Evolutionary conservation across 2,888 invertebrate genomes (phyloP).

Genomic region (Camponotus fellah): DNA sequence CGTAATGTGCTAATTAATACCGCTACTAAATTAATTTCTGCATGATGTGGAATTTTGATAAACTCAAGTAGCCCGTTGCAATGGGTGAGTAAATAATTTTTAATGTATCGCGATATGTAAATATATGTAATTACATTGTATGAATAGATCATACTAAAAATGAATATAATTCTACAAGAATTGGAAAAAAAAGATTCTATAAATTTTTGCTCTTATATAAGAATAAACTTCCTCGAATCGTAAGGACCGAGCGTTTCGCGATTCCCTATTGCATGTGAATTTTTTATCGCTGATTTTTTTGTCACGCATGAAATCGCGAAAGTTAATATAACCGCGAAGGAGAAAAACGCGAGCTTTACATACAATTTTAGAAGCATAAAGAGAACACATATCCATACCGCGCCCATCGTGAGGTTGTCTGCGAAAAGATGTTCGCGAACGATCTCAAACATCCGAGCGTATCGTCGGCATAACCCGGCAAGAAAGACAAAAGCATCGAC

Average conservation of each 20-base stretch:
- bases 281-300: conserved; percentile 10
- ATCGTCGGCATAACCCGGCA: conserved; percentile 76
- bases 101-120: background rate
- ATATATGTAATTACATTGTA: conserved; percentile 15
- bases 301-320: conserved; percentile 17
- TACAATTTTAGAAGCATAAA: background rate
- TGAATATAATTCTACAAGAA: background rate
- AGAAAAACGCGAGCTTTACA: conserved; percentile 31
- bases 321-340: background rate
- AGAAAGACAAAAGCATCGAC: conserved; percentile 79
- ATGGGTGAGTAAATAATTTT: conserved; percentile 24
- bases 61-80: conserved; percentile 23
- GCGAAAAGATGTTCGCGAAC: conserved; percentile 36
- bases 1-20: conserved; percentile 48
- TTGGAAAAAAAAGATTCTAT: background rate
- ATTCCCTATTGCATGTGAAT: background rate
- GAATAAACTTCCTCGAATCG: background rate
- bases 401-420: conserved; percentile 6
- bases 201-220: background rate
- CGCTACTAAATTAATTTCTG: conserved; percentile 50
- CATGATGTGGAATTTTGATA: conserved; percentile 31
- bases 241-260: no score
- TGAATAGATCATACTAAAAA: background rate
- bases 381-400: background rate
- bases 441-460: conserved; percentile 77